Base-by-base conservation (phyloP, 1,140 invertebrate species). In the Leguminivora glycinivorella region DNA sequence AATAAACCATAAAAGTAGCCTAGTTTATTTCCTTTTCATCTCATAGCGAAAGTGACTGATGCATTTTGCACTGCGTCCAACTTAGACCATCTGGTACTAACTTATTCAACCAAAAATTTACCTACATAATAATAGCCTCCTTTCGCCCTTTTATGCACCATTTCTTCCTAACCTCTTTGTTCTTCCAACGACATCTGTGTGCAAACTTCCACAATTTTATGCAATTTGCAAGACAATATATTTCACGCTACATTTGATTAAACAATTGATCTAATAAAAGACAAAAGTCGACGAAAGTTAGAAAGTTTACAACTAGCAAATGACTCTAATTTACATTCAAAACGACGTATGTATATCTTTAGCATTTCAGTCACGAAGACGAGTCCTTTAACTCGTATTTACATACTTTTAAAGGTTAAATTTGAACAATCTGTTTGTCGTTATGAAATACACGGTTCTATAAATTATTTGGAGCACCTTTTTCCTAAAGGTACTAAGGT, bases 261-360 rank as follows among this genome's bases (percentile, higher is more conserved):
- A 6, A 52, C 47, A 52, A 52, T 52, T 52, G 47, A 52, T 52
- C 47, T 19, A 52, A 52, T 52, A 52, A 52, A 52, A 52, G 47
- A 22, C 47, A 52, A 22, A 22, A 19, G 19, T 52, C 19, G 7
- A 4, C 17, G n/a, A 52, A 22, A 52, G 19, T 52, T 52, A 52
- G 47, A 52, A 52, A 52, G 47, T 22, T 52, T 9, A 52, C 6
- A 52, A 52, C 47, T 22, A 52, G 17, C 19, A 17, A 19, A 19
- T 52, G 47, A 52, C 47, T 52, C 2, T 52, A 22, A 22, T 0
- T 52, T 52, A 52, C 22, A 6, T 52, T n/a, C 4, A 52, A 52
- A 52, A 52, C 22, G 47, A 1, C 47, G 47, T 52, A 52, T 52
- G 10, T 22, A n/a, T n/a, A n/a, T n/a, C n/a, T n/a, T n/a, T n/a